Base-by-base conservation (phyloP, 1,140 invertebrate species). In the Cyclina sinensis region DNA sequence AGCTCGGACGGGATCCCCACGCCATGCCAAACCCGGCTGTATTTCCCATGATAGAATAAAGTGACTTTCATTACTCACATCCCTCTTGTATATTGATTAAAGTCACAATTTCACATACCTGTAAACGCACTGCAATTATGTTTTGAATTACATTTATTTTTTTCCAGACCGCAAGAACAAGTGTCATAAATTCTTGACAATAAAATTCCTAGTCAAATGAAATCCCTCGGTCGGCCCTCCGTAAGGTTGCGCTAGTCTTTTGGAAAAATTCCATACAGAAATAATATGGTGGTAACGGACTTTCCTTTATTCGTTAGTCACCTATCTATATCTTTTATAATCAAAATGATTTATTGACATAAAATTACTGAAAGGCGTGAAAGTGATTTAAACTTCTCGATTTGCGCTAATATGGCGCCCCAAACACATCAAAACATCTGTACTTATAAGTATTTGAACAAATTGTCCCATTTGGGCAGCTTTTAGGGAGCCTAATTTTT, bases 281-380 rank as follows among this genome's bases (percentile, higher is more conserved):
- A 70, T 70, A 70, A 37, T 27, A 12, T 27, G 65, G 65, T 27
- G 65, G 65, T 70, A 70, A 70, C 65, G 65, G 65, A 39, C 65
- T 70, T 37, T 70, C 37, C 65, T 37, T n/a, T n/a, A 16, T 1
- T 70, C 24, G 37, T 70, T 70, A 70, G 65, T 70, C 65, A 37
- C 27, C 27, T 65, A 30, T 65, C 12, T 30, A 32, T 65, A 30
- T 11, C 18, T n/a, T 30, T 65, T 18, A 27, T 65, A 11, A 37
- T 70, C 65, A 16, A 37, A 14, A 16, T 70, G 65, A 70, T 70
- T 70, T 35, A 70, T 70, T 12, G 35, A 37, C 24, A 70, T 39
- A 37, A 70, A 70, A 70, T 37, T 70, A 70, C 37, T 70, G 65
- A 62, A 62, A 62, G 57, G 32, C 65, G 65, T 70, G 65, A 70